Conservation (phyloP, 2,113 vertebrate genomes). For the Myotis lucifugus region DNA sequence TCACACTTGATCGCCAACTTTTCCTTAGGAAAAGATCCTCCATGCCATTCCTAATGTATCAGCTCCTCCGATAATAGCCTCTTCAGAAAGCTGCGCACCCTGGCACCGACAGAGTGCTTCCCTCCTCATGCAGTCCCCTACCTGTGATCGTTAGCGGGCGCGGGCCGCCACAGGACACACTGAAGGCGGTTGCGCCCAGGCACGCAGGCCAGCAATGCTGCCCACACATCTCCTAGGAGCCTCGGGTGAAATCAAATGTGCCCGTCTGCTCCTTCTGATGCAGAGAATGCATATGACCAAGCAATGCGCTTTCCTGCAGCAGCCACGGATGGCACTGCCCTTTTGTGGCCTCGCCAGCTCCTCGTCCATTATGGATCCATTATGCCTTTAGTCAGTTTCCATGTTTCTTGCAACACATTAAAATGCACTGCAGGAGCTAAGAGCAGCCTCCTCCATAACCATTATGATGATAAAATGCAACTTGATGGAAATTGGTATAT, state of each 20-base stretch:
- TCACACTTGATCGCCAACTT: neutral
- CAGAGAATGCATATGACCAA: neutral
- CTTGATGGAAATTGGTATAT: slow-evolving; percentile 68
- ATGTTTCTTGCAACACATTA: slow-evolving; percentile 64
- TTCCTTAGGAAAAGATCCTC: neutral
- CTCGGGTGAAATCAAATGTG: neutral
- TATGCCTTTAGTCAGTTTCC: slow-evolving; percentile 38
- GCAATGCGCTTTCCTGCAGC: neutral
- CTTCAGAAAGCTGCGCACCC: neutral
- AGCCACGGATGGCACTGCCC: neutral
- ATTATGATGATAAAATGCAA: slow-evolving; percentile 65
- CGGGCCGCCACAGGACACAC: neutral
- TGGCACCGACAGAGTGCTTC: rapidly evolving
- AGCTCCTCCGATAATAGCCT: neutral
- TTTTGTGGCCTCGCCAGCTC: neutral
- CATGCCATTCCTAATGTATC: neutral
- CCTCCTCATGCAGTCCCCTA: neutral
- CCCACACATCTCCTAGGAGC: neutral
- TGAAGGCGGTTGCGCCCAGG: too few species aligned
- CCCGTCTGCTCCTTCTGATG: neutral
- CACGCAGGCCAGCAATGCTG: neutral
- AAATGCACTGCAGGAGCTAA: slow-evolving; percentile 63
- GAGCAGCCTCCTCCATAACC: slow-evolving; percentile 60
- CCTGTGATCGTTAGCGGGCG: neutral
- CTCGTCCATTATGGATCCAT: slow-evolving; percentile 31